Percentiles rank a stretch among this genome's conserved stretches.
Conservation (phyloP, 2,888 invertebrate genomes). For the Epinotia ramella region DNA sequence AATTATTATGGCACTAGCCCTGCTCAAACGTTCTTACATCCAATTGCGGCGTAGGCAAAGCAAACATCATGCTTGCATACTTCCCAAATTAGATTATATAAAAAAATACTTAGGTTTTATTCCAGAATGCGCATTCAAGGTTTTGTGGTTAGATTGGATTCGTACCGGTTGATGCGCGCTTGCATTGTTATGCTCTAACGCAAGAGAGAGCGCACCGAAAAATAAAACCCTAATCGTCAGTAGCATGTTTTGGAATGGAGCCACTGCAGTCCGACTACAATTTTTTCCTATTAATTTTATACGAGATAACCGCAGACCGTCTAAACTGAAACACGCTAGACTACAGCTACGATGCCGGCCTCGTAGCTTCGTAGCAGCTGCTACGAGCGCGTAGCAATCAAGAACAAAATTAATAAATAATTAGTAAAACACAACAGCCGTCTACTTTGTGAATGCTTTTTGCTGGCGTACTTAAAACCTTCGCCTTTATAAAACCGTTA, state of each 20-base stretch:
- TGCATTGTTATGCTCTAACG: too few species aligned
- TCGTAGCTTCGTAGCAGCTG: slow-evolving; percentile 14
- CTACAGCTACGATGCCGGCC: background rate
- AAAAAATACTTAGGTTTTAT: background rate
- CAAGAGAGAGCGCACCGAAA: too few species aligned
- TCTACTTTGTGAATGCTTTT: slow-evolving; percentile 11
- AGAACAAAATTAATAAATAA: slow-evolving; percentile 23
- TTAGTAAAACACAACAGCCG: slow-evolving; percentile 16
- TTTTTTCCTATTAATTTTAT: slow-evolving; percentile 16
- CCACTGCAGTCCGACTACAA: background rate
- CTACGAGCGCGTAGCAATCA: slow-evolving; percentile 30
- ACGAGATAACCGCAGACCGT: background rate
- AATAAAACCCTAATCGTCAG: background rate
- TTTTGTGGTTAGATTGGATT: background rate
- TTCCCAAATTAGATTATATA: slow-evolving; percentile 4
- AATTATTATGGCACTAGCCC: background rate
- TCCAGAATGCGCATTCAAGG: background rate
- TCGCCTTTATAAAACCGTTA: slow-evolving; percentile 12
- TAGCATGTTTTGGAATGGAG: background rate
- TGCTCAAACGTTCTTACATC: slow-evolving; percentile 3
- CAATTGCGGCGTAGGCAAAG: slow-evolving; percentile 3
- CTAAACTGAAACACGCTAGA: background rate
- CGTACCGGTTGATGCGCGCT: background rate
- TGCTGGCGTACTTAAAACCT: slow-evolving; percentile 10
- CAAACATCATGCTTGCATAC: slow-evolving; percentile 15